Base-by-base conservation (phyloP, 2,113 vertebrate species). In the Semicossyphus pulcher region DNA sequence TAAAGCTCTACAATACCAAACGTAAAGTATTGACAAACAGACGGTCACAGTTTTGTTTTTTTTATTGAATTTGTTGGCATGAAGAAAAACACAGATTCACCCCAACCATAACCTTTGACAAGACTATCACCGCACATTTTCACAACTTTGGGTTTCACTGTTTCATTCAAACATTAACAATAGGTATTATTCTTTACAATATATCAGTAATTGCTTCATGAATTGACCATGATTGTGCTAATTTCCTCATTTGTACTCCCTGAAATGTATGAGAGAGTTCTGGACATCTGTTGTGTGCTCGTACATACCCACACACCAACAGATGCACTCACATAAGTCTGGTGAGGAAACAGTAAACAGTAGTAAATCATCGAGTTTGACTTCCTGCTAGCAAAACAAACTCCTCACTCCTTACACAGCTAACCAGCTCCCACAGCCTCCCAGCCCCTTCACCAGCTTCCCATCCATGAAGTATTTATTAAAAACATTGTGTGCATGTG, bases 381-480 rank as follows among this genome's bases (percentile, higher is more conserved):
- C 29, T 56, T 29, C 36, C 23, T 60, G 28, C 51, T 48, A 68
- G 42, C 31, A 49, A 56, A 78, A 47, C 54, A 77, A 78, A 68
- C 45, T 31, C 26, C 63, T 78, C 29, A 37, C 48, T 63, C 16
- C 26, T 69, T 34, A 39, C 28, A 58, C 44, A 58, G 29, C 63
- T 67, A 78, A 80, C 75, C 44, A 65, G 48, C 62, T 77, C n/a
- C 37, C 41, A 28, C 25, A 32, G 58, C 65, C 56, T 78, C 73
- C 37, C 32, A 74, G 41, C 49, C 36, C 15, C 73, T 74, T 66
- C 16, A 29, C 37, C 11, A 31, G 10, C 42, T n/a, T 86, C 42
- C 56, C 47, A 53, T 72, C 72, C 48, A 86, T 88, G 23, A 85
- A 80, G 69, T 84, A 86, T 87, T 89, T 86, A 86, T 84, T 81